phyloP scores from a whole-genome alignment of 2,797 vertebrate species.

The Merluccius polli region DNA sequence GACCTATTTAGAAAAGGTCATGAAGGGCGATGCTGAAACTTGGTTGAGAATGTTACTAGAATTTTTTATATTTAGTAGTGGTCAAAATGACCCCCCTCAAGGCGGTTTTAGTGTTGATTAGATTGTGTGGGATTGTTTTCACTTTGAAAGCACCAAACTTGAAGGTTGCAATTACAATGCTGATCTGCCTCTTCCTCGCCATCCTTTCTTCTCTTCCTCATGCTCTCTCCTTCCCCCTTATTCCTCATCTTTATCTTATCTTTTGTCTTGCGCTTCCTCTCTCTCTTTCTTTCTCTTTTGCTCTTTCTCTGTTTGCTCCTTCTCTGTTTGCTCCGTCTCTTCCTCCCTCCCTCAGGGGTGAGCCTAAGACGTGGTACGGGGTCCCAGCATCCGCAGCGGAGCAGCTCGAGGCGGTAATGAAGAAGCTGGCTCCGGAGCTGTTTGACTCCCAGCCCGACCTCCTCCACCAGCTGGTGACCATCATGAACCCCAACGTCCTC shows the following conservation, averaged over 20 bases:
- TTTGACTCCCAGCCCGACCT: conserved; percentile 98
- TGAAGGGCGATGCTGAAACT: too few relatives aligned
- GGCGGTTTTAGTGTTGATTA: too few relatives aligned
- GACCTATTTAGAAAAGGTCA: too few relatives aligned
- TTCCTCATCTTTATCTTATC: neutral
- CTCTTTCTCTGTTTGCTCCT: neutral
- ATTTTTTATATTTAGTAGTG: too few relatives aligned
- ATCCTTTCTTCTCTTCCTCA: neutral
- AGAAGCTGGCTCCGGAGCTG: conserved; percentile 92
- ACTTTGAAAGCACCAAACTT: neutral
- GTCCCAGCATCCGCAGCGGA: conserved; percentile 95
- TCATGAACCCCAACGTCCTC: conserved; percentile 97
- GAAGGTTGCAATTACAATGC: neutral
- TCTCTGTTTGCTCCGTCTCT: neutral
- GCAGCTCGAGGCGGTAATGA: conserved; percentile 95
- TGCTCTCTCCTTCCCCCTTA: neutral
- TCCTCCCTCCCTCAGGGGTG: conserved; percentile 76
- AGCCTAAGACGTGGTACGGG: conserved; percentile 98
- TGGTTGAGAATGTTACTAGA: too few relatives aligned
- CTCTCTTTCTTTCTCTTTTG: conserved; percentile 8
- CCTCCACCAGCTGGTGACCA: conserved; percentile 95
- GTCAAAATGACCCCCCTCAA: too few relatives aligned
- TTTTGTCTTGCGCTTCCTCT: neutral
- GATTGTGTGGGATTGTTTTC: neutral
- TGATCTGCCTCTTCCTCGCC: neutral